Percentiles rank a stretch among this genome's conserved stretches.
Conservation (phyloP, 2,888 invertebrate genomes). For the Lasioglossum calceatum region DNA sequence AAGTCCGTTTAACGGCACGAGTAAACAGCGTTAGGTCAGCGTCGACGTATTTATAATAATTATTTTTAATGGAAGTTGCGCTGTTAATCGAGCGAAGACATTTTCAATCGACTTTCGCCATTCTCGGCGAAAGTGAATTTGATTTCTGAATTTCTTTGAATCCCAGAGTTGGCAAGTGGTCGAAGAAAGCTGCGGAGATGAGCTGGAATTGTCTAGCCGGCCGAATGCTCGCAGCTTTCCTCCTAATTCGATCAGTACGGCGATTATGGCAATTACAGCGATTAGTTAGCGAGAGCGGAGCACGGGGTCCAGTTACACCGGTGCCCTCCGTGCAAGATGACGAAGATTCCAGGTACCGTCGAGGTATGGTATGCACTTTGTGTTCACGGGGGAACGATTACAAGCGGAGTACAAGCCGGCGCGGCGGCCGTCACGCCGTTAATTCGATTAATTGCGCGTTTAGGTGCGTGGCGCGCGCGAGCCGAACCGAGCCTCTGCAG, state of each 20-base stretch:
- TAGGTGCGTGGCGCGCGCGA: slow-evolving; percentile 6
- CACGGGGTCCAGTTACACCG: slow-evolving; percentile 3
- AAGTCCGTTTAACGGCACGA: no score
- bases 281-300: not conserved
- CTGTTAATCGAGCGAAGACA: no score
- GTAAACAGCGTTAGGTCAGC: no score
- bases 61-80: no score
- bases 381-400: slow-evolving; percentile 2
- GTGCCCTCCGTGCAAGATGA: slow-evolving; percentile 1
- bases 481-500: not conserved
- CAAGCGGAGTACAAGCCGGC: not conserved
- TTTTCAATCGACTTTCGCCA: no score
- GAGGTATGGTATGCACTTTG: not conserved
- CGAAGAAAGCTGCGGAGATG: not conserved
- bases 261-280: not conserved
- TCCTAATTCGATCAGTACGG: not conserved
- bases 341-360: not conserved
- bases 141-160: no score
- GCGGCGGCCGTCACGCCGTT: slow-evolving; percentile 28
- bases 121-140: no score
- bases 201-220: not conserved
- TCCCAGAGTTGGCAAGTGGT: no score
- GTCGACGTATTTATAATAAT: no score
- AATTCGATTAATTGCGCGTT: slow-evolving; percentile 41
- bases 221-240: not conserved